phyloP scores from a whole-genome alignment of 2,797 vertebrate species.

The Somateria mollissima region DNA sequence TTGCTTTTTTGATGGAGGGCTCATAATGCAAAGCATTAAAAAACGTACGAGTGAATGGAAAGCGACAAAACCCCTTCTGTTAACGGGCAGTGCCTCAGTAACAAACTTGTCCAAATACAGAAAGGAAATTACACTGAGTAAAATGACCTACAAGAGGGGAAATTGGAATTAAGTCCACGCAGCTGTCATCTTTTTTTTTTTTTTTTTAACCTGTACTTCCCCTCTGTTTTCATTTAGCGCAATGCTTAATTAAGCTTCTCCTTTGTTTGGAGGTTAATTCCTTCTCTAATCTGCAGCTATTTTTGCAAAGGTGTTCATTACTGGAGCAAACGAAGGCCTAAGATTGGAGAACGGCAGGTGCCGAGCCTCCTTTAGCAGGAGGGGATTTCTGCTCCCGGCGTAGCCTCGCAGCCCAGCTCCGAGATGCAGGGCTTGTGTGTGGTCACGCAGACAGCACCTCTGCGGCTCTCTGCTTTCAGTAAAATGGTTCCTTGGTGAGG shows the following conservation, averaged over 20 bases:
- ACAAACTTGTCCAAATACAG: neutral
- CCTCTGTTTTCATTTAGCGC: neutral
- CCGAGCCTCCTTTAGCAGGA: neutral
- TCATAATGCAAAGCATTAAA: constrained; percentile 33
- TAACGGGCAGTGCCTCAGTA: neutral
- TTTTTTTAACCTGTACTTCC: neutral
- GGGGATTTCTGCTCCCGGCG: neutral
- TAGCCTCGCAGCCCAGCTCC: neutral
- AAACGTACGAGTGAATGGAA: constrained; percentile 47
- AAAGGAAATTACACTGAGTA: constrained; percentile 41
- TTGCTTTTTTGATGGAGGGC: constrained; percentile 29
- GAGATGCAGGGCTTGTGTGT: neutral
- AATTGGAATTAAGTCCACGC: constrained; percentile 13
- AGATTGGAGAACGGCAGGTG: constrained; percentile 16
- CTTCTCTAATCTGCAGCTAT: constrained; percentile 41
- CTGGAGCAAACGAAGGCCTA: neutral
- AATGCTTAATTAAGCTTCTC: constrained; percentile 30
- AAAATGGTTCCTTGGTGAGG: neutral
- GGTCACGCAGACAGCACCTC: neutral
- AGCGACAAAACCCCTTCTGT: neutral
- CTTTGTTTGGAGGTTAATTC: constrained; percentile 52
- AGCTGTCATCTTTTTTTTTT: constrained; percentile 2
- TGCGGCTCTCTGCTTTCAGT: neutral
- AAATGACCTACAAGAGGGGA: constrained; percentile 42
- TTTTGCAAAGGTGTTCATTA: constrained; percentile 51